Conservation (phyloP, 2,888 invertebrate species). For the Trissoscelio sp. region DNA sequence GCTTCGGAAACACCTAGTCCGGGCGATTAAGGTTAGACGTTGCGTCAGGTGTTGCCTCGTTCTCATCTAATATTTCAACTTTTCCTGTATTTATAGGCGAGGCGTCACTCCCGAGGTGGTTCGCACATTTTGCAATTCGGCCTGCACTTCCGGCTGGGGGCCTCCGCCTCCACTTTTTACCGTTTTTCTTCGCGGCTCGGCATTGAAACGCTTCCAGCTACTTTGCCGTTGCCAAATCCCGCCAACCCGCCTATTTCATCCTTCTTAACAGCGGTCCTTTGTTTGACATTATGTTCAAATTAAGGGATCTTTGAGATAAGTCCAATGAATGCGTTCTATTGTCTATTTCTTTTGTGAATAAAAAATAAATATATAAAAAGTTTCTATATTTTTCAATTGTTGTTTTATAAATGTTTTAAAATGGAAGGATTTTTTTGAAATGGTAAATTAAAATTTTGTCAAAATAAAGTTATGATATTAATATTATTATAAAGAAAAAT, state of each 20-base stretch:
- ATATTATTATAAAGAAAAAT: too few species aligned
- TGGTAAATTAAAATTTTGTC: too few species aligned
- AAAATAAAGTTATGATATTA: too few species aligned
- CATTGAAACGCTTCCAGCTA: slow-evolving; percentile 65
- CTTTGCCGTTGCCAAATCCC: slow-evolving; percentile 53
- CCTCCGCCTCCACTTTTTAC: slow-evolving; percentile 19
- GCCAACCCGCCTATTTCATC: slow-evolving; percentile 43
- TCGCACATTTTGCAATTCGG: slow-evolving; percentile 59
- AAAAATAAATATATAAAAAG: too few species aligned
- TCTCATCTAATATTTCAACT: slow-evolving; percentile 74
- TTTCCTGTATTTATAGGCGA: slow-evolving; percentile 74
- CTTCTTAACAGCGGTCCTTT: slow-evolving; percentile 18
- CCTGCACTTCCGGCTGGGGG: slow-evolving; percentile 63
- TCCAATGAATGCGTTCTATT: slow-evolving; percentile 12
- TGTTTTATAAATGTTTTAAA: neutral
- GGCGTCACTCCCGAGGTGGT: slow-evolving; percentile 37
- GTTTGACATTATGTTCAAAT: slow-evolving; percentile 35
- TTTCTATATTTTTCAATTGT: too few species aligned
- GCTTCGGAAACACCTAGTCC: slow-evolving; percentile 66
- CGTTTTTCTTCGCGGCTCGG: slow-evolving; percentile 27
- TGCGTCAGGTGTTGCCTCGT: slow-evolving; percentile 75
- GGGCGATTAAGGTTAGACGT: slow-evolving; percentile 69
- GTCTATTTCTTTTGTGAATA: slow-evolving; percentile 3
- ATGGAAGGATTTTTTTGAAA: too few species aligned
- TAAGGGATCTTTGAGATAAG: slow-evolving; percentile 37